phyloP scores from a whole-genome alignment of 2,797 vertebrate genomes.

The Rhynchotus rufescens region DNA sequence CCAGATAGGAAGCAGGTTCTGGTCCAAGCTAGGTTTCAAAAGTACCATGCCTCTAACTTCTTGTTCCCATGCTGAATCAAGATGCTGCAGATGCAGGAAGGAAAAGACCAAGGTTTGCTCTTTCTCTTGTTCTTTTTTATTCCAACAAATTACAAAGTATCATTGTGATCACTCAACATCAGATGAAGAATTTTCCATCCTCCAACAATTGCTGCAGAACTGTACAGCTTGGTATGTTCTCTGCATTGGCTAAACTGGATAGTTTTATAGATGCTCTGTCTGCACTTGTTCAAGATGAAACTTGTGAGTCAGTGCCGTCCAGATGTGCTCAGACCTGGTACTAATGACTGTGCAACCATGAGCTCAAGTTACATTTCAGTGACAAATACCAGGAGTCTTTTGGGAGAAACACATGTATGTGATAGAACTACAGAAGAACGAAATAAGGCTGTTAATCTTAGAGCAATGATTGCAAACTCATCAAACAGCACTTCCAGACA shows the following conservation, averaged over 20 bases:
- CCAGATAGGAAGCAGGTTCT: background rate
- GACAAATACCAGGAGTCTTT: background rate
- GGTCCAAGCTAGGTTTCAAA: background rate
- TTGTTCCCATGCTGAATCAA: background rate
- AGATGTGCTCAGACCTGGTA: background rate
- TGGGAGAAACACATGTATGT: background rate
- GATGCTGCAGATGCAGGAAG: background rate
- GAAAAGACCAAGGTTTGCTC: background rate
- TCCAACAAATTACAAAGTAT: constrained; percentile 9
- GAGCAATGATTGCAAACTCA: background rate
- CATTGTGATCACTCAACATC: background rate
- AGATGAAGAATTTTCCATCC: constrained; percentile 21
- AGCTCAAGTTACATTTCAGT: constrained; percentile 23
- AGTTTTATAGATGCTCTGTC: constrained; percentile 1
- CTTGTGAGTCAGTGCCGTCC: constrained; percentile 38
- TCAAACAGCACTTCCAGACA: background rate
- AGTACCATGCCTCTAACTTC: background rate
- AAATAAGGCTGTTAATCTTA: background rate
- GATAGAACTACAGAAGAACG: background rate
- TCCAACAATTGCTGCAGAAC: background rate
- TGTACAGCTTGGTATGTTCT: constrained; percentile 6
- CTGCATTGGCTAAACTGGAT: background rate
- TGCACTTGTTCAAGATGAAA: constrained; percentile 33
- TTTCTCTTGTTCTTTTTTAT: constrained; percentile 27
- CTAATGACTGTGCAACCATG: constrained; percentile 4